phyloP scores from a whole-genome alignment of 1,140 invertebrate species.

The Arctopsyche grandis region DNA sequence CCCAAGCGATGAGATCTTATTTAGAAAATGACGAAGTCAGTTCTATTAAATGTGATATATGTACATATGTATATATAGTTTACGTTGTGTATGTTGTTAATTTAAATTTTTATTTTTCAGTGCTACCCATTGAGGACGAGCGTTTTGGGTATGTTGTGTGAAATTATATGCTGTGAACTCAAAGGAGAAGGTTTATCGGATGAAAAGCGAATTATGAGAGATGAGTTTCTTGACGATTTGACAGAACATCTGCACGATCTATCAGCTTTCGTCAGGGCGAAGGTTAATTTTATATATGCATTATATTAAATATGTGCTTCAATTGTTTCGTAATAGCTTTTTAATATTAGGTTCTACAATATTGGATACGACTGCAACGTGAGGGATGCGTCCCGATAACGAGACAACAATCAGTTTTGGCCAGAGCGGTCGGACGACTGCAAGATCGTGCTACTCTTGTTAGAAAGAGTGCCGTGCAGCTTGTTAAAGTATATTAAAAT shows the following conservation, averaged over 20 bases:
- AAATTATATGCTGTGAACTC: slow-evolving; percentile 75
- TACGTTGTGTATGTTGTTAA: slow-evolving; percentile 12
- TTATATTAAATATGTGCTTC: background rate
- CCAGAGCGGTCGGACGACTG: slow-evolving; percentile 73
- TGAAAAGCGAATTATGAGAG: slow-evolving; percentile 72
- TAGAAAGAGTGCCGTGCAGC: slow-evolving; percentile 80
- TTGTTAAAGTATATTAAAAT: slow-evolving; percentile 67
- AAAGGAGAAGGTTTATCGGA: slow-evolving; percentile 75
- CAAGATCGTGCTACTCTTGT: slow-evolving; percentile 82
- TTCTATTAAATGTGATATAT: background rate
- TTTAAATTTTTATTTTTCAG: slow-evolving; percentile 60
- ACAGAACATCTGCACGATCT: slow-evolving; percentile 85
- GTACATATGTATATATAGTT: background rate
- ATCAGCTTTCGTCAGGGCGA: slow-evolving; percentile 85
- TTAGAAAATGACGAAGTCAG: slow-evolving; percentile 64
- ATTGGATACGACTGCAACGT: slow-evolving; percentile 78
- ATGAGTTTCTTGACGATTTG: slow-evolving; percentile 78
- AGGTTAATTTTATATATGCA: slow-evolving; percentile 60
- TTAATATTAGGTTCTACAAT: slow-evolving; percentile 71
- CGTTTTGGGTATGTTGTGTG: slow-evolving; percentile 81
- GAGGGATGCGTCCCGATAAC: slow-evolving; percentile 78
- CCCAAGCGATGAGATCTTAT: slow-evolving; percentile 60
- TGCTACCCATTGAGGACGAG: slow-evolving; percentile 84
- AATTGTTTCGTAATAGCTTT: background rate
- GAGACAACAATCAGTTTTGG: slow-evolving; percentile 72